Percentiles rank a stretch among this genome's conserved stretches.
These are phyloP conservation scores for Sinodicranocentrus sp. DNA, from an alignment of 2,888 invertebrate species.

Conservation along the genomic window DNA sequence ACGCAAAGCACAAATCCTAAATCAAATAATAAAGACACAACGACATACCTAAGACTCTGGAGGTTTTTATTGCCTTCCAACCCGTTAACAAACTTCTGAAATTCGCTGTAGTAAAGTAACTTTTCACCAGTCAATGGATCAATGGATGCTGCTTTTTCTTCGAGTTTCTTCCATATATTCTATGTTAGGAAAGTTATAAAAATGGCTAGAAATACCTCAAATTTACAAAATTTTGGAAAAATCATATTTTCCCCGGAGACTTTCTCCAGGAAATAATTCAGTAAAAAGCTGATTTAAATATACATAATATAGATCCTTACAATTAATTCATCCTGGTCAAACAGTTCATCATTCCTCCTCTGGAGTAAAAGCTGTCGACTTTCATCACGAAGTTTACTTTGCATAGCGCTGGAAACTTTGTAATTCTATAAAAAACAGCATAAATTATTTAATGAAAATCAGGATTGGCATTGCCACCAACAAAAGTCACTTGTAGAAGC, in stretches of 20 bases:
- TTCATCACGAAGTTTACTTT: constrained; percentile 83
- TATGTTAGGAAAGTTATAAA: constrained; percentile 77
- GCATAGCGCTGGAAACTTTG: constrained; percentile 50
- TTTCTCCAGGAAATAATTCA: not conserved
- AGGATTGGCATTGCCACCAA: not conserved
- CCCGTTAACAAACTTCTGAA: constrained; percentile 84
- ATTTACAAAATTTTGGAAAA: no score
- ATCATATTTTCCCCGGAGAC: no score
- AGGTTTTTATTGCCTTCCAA: constrained; percentile 55
- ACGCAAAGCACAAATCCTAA: no score
- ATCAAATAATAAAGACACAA: no score
- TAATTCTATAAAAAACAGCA: constrained; percentile 32
- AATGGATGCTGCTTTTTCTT: constrained; percentile 86
- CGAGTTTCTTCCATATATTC: constrained; percentile 89
- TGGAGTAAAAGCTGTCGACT: constrained; percentile 92
- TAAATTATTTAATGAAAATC: not conserved
- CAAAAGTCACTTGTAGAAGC: no score
- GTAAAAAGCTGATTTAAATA: not conserved
- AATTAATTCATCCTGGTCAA: constrained; percentile 91
- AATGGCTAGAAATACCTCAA: not conserved
- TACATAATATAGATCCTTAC: constrained; percentile 74
- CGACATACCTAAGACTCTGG: constrained; percentile 49
- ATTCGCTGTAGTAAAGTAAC: constrained; percentile 91
- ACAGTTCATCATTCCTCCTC: constrained; percentile 88
- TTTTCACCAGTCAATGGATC: constrained; percentile 86